These are phyloP conservation scores for Marmota monax DNA, from an alignment of 2,113 vertebrate species.

Conservation along the genomic window DNA sequence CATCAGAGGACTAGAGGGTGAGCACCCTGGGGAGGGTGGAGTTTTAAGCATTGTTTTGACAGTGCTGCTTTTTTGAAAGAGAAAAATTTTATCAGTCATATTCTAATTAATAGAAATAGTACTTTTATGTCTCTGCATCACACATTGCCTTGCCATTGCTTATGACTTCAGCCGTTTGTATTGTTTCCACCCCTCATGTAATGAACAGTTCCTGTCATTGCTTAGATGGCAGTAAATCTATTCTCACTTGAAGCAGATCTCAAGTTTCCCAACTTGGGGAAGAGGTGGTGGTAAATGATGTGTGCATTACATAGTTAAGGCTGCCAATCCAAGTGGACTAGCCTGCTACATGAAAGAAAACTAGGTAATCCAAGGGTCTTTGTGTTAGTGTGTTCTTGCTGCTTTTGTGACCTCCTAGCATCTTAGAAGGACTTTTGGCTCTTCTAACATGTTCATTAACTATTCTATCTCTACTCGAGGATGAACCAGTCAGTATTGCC, in stretches of 20 bases:
- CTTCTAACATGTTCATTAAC: background rate
- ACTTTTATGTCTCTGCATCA: background rate
- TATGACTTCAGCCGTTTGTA: background rate
- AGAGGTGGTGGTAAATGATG: background rate
- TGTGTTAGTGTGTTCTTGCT: background rate
- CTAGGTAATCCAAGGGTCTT: background rate
- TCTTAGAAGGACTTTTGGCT: background rate
- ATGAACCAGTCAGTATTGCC: constrained; percentile 23
- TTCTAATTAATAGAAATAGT: background rate
- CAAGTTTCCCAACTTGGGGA: background rate
- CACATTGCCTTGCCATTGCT: background rate
- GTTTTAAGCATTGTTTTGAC: constrained; percentile 1
- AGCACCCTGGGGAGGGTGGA: background rate
- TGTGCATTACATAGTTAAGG: background rate
- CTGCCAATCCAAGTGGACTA: background rate
- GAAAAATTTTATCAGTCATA: background rate
- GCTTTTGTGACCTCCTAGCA: background rate
- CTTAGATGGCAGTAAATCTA: background rate
- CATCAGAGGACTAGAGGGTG: background rate
- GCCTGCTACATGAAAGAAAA: background rate
- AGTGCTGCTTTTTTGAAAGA: constrained; percentile 32
- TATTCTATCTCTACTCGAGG: background rate
- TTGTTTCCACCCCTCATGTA: background rate
- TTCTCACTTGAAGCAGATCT: background rate
- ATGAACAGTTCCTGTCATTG: background rate